Conservation (phyloP, 2,113 vertebrate genomes). For the Heptranchias perlo region DNA sequence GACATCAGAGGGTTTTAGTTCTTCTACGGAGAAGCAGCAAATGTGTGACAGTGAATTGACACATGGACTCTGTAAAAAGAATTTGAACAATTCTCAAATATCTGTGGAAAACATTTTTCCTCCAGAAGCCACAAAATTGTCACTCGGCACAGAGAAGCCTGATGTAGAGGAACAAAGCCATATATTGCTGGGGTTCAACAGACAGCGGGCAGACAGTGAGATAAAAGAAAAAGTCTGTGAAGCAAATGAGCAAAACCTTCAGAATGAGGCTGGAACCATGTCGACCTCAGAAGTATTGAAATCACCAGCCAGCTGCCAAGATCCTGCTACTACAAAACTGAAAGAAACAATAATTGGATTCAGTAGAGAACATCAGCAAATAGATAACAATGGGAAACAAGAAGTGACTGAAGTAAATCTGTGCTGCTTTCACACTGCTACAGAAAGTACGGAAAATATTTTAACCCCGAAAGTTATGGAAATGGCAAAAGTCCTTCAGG, state of each 20-base stretch:
- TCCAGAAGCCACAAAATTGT: not conserved
- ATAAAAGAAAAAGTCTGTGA: not conserved
- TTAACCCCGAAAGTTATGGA: not conserved
- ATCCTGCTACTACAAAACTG: not conserved
- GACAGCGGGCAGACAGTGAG: not conserved
- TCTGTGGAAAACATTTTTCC: not conserved
- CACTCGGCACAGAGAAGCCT: not conserved
- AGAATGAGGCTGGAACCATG: not conserved
- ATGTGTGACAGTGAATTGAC: not conserved
- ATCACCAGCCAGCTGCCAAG: not conserved
- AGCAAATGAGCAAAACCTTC: not conserved
- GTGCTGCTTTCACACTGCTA: too few species aligned
- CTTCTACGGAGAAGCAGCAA: not conserved
- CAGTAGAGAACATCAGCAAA: not conserved
- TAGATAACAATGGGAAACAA: not conserved
- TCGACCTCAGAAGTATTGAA: not conserved
- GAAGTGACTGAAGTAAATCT: not conserved
- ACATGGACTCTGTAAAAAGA: too few species aligned
- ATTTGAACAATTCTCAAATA: too few species aligned
- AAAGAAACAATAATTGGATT: not conserved
- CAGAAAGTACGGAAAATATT: not conserved
- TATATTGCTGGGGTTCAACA: not conserved
- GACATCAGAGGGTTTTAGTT: too few species aligned
- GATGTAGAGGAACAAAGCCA: not conserved
- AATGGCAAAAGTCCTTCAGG: not conserved